Evolutionary conservation across 1,140 invertebrate genomes (phyloP), one percentile per base, ranked within the genome.

Genomic region (Drosophila pseudoobscura): DNA sequence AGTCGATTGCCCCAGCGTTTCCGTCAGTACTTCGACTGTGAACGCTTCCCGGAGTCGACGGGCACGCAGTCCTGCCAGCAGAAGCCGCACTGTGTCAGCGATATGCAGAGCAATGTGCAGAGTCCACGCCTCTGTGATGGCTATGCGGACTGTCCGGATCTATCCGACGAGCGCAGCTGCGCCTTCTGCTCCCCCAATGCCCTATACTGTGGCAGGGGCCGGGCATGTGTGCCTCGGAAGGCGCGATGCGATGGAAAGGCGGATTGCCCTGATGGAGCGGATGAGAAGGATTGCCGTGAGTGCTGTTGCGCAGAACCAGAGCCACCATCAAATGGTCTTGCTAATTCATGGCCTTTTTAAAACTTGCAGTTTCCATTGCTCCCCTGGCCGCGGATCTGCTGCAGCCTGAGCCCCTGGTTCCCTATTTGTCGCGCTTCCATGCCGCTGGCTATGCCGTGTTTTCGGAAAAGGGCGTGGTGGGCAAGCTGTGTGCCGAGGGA

Each of bases 211-310:
- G 96, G 96, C 0, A 93, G 95, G 24, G 95, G 96, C 9, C 93
- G 95, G 56, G 93, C 93, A 9, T 98, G 97, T 88, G 94, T 97
- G 69, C 93, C 95, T 0, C 92, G 92, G 5, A 92, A 93, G 41
- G 94, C 95, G 72, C 94, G 95, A 57, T 98, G 97, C 90, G 96
- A 97, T 89, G 96, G 96, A 43, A 94, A 95, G 50, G 92, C 93
- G 0, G 96, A 98, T 90, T 98, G 97, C 85, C 94, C 96, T 0
- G 96, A 97, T 90, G 96, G 95, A 11, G 96, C 95, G 68, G 97
- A 98, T 75, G 97, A 98, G 90, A 94, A 95, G 82, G 95, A 95
- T 78, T 98, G 97, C 82, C 92, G 96, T 97, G 92, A 95, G 96
- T 94, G 45, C 52, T 17, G 2, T 8, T n/a, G 3, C 8, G 31